Conservation (phyloP, 2,113 vertebrate species). For the Gulo gulo region DNA sequence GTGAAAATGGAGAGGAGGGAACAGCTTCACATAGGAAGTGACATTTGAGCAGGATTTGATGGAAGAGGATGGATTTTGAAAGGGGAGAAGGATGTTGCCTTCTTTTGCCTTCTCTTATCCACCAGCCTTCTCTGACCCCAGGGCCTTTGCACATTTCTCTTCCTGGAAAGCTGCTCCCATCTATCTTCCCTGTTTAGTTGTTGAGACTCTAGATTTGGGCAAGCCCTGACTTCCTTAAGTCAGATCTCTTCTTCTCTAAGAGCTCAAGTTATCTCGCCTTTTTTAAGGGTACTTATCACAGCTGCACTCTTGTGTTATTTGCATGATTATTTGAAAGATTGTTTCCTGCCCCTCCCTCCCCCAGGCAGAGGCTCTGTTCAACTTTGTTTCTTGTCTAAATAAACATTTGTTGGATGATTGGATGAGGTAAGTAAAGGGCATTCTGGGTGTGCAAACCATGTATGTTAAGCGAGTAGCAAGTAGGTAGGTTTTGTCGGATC, state of each 20-base stretch:
- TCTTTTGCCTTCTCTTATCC: background rate
- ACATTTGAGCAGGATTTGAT: background rate
- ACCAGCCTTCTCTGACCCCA: background rate
- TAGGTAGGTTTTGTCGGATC: background rate
- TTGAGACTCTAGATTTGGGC: background rate
- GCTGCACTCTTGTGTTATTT: background rate
- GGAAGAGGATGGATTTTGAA: background rate
- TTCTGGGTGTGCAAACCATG: background rate
- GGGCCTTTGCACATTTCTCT: constrained; percentile 39
- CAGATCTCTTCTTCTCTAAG: background rate
- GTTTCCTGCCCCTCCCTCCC: background rate
- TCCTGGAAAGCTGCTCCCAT: background rate
- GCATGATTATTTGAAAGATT: background rate
- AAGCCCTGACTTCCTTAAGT: background rate
- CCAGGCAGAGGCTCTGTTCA: background rate
- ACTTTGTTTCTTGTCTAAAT: background rate
- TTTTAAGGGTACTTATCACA: background rate
- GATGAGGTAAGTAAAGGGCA: background rate
- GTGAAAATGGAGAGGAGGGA: constrained; percentile 12
- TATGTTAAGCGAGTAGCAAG: background rate
- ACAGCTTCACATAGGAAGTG: background rate
- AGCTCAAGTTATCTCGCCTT: background rate
- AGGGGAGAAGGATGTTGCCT: background rate
- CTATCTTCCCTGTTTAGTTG: background rate
- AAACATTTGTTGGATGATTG: background rate